A percentile compares a stretch with the other conserved stretches of the same genome.
These are phyloP conservation scores for Drosophila kepulauana DNA, from an alignment of 1,140 invertebrate species.

Conservation along the genomic window DNA sequence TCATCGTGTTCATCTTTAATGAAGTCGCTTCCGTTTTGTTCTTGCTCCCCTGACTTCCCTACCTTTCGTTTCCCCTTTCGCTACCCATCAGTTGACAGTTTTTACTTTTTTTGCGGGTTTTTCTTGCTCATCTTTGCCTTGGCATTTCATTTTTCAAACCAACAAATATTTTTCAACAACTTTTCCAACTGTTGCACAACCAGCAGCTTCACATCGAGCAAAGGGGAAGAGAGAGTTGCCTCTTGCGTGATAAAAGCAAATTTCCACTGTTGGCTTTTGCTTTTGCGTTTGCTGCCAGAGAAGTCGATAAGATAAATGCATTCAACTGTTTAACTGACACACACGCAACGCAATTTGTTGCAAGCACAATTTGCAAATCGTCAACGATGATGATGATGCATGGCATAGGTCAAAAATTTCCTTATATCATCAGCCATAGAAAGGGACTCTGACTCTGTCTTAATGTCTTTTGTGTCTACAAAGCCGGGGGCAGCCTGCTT, in stretches of 20 bases:
- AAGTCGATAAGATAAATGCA: slow-evolving; percentile 69
- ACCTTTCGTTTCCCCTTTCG: too few relatives aligned
- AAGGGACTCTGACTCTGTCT: slow-evolving; percentile 15
- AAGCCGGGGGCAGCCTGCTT: slow-evolving; percentile 13
- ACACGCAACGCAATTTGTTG: slow-evolving; percentile 35
- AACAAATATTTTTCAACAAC: slow-evolving; percentile 64
- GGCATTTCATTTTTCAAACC: slow-evolving; percentile 61
- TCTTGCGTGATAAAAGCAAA: slow-evolving; percentile 77
- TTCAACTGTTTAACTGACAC: slow-evolving; percentile 44
- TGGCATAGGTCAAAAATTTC: slow-evolving; percentile 1
- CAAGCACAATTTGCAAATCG: slow-evolving; percentile 23
- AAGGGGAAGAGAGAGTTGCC: slow-evolving; percentile 23
- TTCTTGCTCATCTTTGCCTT: slow-evolving; percentile 25
- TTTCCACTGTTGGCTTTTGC: slow-evolving; percentile 54
- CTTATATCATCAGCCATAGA: not conserved
- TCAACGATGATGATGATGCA: not conserved
- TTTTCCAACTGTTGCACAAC: slow-evolving; percentile 64
- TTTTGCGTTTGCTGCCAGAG: slow-evolving; percentile 20
- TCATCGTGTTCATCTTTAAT: slow-evolving; percentile 63
- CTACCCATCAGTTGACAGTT: slow-evolving; percentile 5
- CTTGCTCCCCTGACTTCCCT: slow-evolving; percentile 11
- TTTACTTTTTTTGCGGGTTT: slow-evolving; percentile 2
- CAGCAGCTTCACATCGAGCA: not conserved
- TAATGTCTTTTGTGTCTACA: not conserved
- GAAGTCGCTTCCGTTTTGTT: slow-evolving; percentile 67